Conservation (phyloP, 2,888 invertebrate species). For the Malthinus seriepunctatus region DNA sequence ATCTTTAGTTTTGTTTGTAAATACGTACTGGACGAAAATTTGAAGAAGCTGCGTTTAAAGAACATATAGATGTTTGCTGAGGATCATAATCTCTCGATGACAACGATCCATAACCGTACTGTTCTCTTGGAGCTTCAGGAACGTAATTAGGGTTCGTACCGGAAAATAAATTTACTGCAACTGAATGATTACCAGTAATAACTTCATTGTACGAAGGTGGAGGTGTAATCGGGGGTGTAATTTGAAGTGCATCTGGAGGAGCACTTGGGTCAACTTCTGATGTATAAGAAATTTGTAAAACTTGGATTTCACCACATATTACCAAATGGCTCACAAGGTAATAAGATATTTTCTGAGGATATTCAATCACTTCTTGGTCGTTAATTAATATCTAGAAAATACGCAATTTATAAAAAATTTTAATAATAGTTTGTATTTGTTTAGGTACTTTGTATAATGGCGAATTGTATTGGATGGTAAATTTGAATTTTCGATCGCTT, state of each 20-base stretch:
- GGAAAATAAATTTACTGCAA: neutral
- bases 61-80: neutral
- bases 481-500: constrained; percentile 65
- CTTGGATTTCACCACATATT: constrained; percentile 70
- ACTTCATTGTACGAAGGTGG: constrained; percentile 8
- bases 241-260: neutral
- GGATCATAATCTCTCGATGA: neutral
- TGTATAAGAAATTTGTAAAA: constrained; percentile 57
- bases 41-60: constrained; percentile 11
- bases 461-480: constrained; percentile 65
- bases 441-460: constrained; percentile 65
- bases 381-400: constrained; percentile 55
- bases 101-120: neutral
- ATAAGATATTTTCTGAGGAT: constrained; percentile 68
- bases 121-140: neutral
- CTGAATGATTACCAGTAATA: neutral
- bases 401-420: neutral
- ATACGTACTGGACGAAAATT: constrained; percentile 14
- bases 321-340: constrained; percentile 65
- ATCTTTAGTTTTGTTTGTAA: no score
- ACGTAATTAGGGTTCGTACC: neutral
- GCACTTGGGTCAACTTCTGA: neutral
- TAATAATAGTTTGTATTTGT: neutral
- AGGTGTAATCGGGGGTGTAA: neutral
- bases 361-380: constrained; percentile 72